phyloP scores from a whole-genome alignment of 2,888 invertebrate genomes.

The Tholera decimalis region DNA sequence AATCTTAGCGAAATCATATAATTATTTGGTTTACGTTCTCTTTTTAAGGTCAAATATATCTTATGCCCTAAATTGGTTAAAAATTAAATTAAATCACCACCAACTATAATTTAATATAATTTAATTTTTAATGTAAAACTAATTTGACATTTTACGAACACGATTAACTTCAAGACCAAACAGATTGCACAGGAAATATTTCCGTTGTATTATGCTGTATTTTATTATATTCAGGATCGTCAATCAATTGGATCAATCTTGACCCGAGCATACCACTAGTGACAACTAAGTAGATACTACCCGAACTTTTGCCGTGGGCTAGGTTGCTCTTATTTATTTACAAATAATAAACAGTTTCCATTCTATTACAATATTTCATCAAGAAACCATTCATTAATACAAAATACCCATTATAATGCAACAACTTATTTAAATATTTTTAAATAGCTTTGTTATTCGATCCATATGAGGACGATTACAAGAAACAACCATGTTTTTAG shows the following conservation, averaged over 20 bases:
- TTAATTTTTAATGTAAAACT: too few species aligned
- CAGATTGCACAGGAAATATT: background rate
- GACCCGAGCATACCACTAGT: background rate
- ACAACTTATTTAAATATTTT: conserved; percentile 23
- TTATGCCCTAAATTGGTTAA: conserved; percentile 1
- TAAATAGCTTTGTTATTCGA: background rate
- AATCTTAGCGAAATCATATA: conserved; percentile 32
- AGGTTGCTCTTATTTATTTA: conserved; percentile 1
- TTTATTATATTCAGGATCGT: too few species aligned
- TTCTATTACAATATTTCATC: conserved; percentile 3
- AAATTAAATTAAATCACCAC: too few species aligned
- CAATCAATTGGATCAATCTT: too few species aligned
- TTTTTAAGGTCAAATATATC: conserved; percentile 13
- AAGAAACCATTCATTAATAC: conserved; percentile 9
- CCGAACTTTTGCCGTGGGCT: background rate
- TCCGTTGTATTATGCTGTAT: background rate
- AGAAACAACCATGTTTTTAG: background rate
- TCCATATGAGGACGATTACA: background rate
- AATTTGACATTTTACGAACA: background rate
- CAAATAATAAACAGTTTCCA: background rate
- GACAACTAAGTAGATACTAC: background rate
- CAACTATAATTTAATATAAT: background rate
- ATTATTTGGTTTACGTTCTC: conserved; percentile 26
- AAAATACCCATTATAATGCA: background rate
- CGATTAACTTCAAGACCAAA: background rate